Conservation (phyloP, 2,888 invertebrate genomes). For the Physocephala rufipes region DNA sequence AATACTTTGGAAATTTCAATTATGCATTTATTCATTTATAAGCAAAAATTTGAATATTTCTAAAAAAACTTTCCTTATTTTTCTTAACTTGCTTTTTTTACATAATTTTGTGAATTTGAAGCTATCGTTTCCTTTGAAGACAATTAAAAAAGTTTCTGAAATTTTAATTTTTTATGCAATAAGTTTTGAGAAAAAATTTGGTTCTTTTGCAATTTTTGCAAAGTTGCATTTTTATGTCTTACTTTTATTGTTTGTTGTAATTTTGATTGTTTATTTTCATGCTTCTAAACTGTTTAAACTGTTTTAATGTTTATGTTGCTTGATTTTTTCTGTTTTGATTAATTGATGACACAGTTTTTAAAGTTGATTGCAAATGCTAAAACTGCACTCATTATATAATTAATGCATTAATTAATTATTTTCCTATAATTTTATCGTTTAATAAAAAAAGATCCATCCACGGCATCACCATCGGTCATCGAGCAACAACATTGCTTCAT, state of each 20-base stretch:
- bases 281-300: not conserved
- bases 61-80: slow-evolving; percentile 11
- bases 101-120: slow-evolving; percentile 8
- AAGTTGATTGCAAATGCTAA: slow-evolving; percentile 58
- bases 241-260: not conserved
- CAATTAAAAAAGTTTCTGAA: slow-evolving; percentile 11
- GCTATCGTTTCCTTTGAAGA: not conserved
- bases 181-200: not conserved
- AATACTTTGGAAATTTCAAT: slow-evolving; percentile 18
- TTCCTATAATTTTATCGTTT: not conserved
- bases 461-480: not conserved
- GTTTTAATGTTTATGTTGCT: too few relatives aligned
- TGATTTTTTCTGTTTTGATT: not conserved
- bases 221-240: not conserved
- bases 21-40: slow-evolving; percentile 18
- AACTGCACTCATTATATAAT: slow-evolving; percentile 34
- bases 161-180: slow-evolving; percentile 3
- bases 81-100: slow-evolving; percentile 15
- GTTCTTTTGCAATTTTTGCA: not conserved
- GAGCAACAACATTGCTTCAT: slow-evolving; percentile 36
- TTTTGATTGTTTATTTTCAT: slow-evolving; percentile 17
- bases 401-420: not conserved
- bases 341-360: slow-evolving; percentile 42
- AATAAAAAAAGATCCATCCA: slow-evolving; percentile 28
- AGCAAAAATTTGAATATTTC: slow-evolving; percentile 12